Conservation (phyloP, 2,113 vertebrate species). For the Syngnathus typhle region DNA sequence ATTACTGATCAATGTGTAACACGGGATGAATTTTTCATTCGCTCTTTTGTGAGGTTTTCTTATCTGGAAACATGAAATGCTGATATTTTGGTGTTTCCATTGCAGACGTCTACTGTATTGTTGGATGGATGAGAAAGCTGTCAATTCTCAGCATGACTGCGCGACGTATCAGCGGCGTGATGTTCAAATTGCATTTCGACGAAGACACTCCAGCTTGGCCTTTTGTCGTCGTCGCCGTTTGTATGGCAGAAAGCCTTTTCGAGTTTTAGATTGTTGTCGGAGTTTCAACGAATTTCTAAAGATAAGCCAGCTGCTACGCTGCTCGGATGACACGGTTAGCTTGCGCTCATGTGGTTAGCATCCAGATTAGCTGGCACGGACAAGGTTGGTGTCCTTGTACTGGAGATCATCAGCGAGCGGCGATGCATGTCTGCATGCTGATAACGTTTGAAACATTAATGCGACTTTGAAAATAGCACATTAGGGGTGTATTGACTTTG, state of each 20-base stretch:
- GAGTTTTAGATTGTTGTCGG: conserved; percentile 7
- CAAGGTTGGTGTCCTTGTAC: conserved; percentile 47
- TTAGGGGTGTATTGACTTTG: conserved; percentile 59
- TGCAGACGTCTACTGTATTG: conserved; percentile 14
- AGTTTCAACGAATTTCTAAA: neutral
- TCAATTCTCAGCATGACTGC: conserved; percentile 14
- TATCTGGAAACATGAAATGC: conserved; percentile 52
- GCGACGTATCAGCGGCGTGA: conserved; percentile 18
- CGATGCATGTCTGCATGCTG: conserved; percentile 49
- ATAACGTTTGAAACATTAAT: conserved; percentile 70
- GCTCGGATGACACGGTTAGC: neutral
- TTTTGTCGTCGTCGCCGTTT: conserved; percentile 20
- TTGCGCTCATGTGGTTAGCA: conserved; percentile 16
- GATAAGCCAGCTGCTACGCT: neutral
- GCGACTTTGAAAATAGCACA: conserved; percentile 61
- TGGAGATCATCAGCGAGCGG: conserved; percentile 47
- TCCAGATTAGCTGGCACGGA: conserved; percentile 23
- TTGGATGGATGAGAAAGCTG: conserved; percentile 26
- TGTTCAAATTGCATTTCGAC: conserved; percentile 32
- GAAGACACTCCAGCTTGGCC: conserved; percentile 22
- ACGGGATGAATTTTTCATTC: conserved; percentile 54
- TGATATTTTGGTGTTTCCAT: conserved; percentile 28
- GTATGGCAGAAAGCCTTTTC: conserved; percentile 17
- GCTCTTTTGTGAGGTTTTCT: conserved; percentile 43
- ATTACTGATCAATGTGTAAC: conserved; percentile 55